These are phyloP conservation scores for Anthrax anthrax DNA, from an alignment of 2,888 invertebrate species.

Conservation along the genomic window DNA sequence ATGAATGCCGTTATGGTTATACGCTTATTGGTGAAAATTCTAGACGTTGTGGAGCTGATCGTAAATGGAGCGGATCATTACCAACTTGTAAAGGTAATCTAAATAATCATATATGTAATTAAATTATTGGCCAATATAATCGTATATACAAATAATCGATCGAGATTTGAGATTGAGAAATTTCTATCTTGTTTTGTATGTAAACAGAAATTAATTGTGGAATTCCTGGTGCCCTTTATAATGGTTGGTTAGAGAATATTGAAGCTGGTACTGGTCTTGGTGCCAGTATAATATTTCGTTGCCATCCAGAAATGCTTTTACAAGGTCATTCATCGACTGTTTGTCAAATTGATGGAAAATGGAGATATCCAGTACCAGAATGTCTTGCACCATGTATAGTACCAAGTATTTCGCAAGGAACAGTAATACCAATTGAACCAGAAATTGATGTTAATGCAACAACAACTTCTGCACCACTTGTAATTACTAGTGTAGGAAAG, in stretches of 20 bases:
- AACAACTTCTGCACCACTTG: constrained; percentile 19
- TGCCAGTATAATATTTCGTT: constrained; percentile 83
- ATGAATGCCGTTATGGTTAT: constrained; percentile 91
- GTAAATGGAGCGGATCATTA: constrained; percentile 86
- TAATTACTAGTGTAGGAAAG: constrained; percentile 42
- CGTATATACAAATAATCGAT: not conserved
- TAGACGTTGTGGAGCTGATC: constrained; percentile 83
- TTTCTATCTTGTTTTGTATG: too few relatives aligned
- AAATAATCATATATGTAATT: not conserved
- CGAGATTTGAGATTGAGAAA: not conserved
- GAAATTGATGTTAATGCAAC: constrained; percentile 30
- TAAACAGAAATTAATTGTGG: constrained; percentile 96
- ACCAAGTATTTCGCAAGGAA: constrained; percentile 70
- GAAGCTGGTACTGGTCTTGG: constrained; percentile 82
- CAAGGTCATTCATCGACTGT: constrained; percentile 79
- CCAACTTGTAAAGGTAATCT: constrained; percentile 79
- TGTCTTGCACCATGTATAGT: constrained; percentile 91
- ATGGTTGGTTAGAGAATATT: constrained; percentile 89
- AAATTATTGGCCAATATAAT: too few relatives aligned
- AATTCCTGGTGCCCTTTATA: constrained; percentile 82
- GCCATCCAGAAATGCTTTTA: constrained; percentile 82
- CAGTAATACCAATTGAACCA: constrained; percentile 45
- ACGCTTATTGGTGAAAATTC: constrained; percentile 81
- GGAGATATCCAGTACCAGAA: constrained; percentile 85
- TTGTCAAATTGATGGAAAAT: constrained; percentile 85